Base-by-base conservation (phyloP, 2,888 invertebrate species). In the Ceramica pisi region DNA sequence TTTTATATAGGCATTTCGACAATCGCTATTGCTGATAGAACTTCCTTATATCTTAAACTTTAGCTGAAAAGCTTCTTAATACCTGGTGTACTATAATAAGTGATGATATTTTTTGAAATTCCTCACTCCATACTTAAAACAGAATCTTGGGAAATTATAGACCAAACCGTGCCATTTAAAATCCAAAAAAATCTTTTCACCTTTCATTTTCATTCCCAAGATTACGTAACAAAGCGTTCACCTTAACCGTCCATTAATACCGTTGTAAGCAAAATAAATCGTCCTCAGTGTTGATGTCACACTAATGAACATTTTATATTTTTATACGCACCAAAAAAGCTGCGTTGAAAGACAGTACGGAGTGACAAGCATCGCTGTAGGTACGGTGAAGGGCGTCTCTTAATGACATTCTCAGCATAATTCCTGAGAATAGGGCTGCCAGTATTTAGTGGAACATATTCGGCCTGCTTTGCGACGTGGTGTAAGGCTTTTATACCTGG, bases 311-410 rank as follows among this genome's bases (percentile, higher is more conserved):
- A 87, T 91, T 78, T 91, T 92, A 92, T 94, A 94, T 95, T 94
- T 95, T 93, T 92, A 92, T 92, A 90, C 89, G 84, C 83, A 75
- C 87, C 88, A 88, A 91, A 92, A 89, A 91, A 89, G 85, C 86
- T 83, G 75, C 87, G 93, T 85, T 89, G 94, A 94, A 88, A 90
- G 94, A 95, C 91, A 88, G 89, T 87, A 91, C 87, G 92, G 94
- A 94, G 91, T 94, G 95, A 95, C 94, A 90, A 88, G 88, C 95
- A 86, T 88, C 89, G 95, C 94, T 93, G 95, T 95, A 95, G 95
- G 95, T 95, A 86, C 92, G 90, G 91, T 92, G 90, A 91, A 91
- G 92, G 91, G 92, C 91, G 90, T 88, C 81, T 80, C 89, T 90
- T 95, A 95, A 95, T 95, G 94, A 93, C 90, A 92, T 94, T 93